These are phyloP conservation scores for Ostrea edulis DNA, from an alignment of 1,140 invertebrate genomes.

Conservation along the genomic window DNA sequence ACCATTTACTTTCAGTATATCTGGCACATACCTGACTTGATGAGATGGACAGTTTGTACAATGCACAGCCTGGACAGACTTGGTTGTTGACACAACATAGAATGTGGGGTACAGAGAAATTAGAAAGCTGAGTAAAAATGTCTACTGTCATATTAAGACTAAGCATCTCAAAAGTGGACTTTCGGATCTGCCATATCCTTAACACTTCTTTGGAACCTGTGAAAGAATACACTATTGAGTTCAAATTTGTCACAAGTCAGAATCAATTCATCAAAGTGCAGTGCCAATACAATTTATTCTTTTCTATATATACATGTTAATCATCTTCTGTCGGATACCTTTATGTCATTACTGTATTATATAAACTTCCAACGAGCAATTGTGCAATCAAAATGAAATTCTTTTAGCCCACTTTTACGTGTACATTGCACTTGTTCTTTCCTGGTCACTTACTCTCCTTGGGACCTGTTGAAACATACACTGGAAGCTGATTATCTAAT, in stretches of 20 bases:
- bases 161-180: constrained; percentile 59
- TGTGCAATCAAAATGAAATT: no score
- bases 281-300: no score
- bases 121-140: constrained; percentile 63
- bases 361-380: no score
- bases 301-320: no score
- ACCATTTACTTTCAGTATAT: not conserved
- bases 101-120: constrained; percentile 65
- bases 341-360: no score
- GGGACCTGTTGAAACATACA: constrained; percentile 80
- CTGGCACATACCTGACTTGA: constrained; percentile 69
- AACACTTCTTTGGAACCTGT: constrained; percentile 64
- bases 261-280: no score
- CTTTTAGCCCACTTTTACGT: no score
- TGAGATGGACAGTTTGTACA: constrained; percentile 71
- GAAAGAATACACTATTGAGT: not conserved
- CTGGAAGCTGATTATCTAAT: constrained; percentile 75
- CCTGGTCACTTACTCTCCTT: constrained; percentile 61
- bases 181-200: constrained; percentile 63
- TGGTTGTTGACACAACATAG: constrained; percentile 71
- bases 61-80: constrained; percentile 64
- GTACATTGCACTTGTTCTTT: no score
- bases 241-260: no score
- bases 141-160: constrained; percentile 60
- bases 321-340: no score